Evolutionary conservation across 2,113 vertebrate species (phyloP), one percentile per base, ranked within the genome.

Genomic region (Gadus macrocephalus): DNA sequence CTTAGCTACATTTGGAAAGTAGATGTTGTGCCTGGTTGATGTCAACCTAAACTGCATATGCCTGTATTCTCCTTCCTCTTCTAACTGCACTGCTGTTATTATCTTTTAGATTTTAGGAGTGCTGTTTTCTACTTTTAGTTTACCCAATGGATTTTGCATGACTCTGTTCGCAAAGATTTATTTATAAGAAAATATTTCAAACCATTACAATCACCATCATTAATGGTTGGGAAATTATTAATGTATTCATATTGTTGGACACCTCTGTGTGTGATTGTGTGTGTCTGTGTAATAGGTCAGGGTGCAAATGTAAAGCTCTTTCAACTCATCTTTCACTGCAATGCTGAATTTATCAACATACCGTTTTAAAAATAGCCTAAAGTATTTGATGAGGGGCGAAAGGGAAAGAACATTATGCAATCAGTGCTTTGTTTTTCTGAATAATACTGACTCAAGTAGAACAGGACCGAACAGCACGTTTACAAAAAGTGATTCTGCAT

Each of bases 51-150:
- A 73, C 69, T 81, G 66, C 66, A 67, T 71, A 75, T 89, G 85
- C 79, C 83, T 88, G 82, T 87, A 64, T 69, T 72, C 82, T 71
- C 69, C 73, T 77, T 82, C 64, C 76, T 75, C 76, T 82, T 75
- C 87, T 35, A 82, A 85, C 72, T 87, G 87, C 88, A 86, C 83
- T 88, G 83, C 81, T 86, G 81, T 87, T 74, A 71, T 78, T 78
- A 86, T 17, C 15, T 5, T 16, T 5, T 58, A n/a, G 55, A n/a
- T 58, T 16, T 58, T 85, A 75, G 81, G 73, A 78, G 75, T 62
- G 68, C 64, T 73, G 67, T 76, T 72, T 58, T 68, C 74, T 59
- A 60, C 58, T 60, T 17, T 19, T 60, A 60, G 58, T 60, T 60
- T 5, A 20, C 58, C 58, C 19, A 9, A 19, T 60, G 17, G 58